Evolutionary conservation across 2,888 invertebrate genomes (phyloP).

Genomic region (Cristatella mucedo): DNA sequence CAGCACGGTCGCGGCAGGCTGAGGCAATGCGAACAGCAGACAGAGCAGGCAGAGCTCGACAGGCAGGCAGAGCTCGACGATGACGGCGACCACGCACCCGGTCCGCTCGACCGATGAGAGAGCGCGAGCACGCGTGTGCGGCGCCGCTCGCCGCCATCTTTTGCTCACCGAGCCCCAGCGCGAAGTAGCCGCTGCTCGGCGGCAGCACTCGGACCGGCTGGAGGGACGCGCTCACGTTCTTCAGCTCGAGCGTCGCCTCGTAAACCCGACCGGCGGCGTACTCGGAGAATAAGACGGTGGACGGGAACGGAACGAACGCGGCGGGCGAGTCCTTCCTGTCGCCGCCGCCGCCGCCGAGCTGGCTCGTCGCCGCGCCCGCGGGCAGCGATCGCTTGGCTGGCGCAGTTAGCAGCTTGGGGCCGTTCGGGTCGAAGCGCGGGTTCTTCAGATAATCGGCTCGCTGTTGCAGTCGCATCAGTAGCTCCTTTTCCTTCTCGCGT

Average conservation of each 20-base stretch:
- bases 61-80: too few relatives aligned
- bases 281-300: slow-evolving; percentile 26
- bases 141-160: too few relatives aligned
- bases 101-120: too few relatives aligned
- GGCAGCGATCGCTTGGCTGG: slow-evolving; percentile 16
- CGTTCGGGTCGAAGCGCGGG: slow-evolving; percentile 17
- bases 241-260: slow-evolving; percentile 35
- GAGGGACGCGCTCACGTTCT: slow-evolving; percentile 33
- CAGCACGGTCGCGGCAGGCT: too few relatives aligned
- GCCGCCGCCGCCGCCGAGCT: too few relatives aligned
- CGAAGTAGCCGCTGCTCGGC: slow-evolving; percentile 29
- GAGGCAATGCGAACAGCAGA: too few relatives aligned
- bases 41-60: too few relatives aligned
- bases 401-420: slow-evolving; percentile 1
- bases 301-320: slow-evolving; percentile 29
- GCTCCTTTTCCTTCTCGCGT: slow-evolving; percentile 21
- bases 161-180: slow-evolving; percentile 29
- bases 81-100: too few relatives aligned
- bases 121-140: too few relatives aligned
- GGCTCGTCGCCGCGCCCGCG: too few relatives aligned
- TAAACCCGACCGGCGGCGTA: slow-evolving; percentile 36
- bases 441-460: slow-evolving; percentile 28
- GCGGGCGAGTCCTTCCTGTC: slow-evolving; percentile 20
- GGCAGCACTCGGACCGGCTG: slow-evolving; percentile 32
- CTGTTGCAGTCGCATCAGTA: slow-evolving; percentile 25